phyloP scores from a whole-genome alignment of 2,888 invertebrate species.

The Phragmatobia fuliginosa region DNA sequence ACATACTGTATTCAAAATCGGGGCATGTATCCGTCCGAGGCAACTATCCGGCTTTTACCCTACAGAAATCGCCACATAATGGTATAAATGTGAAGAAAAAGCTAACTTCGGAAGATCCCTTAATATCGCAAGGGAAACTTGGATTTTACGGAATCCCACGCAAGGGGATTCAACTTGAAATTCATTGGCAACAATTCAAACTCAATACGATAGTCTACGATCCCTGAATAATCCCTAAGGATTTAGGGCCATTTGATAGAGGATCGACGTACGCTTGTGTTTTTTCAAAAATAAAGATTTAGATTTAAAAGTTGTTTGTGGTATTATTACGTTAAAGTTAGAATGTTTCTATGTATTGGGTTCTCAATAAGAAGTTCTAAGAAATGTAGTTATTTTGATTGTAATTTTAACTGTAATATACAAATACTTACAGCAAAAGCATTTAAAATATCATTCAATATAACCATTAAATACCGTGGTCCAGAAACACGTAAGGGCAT shows the following conservation, averaged over 20 bases:
- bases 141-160: slow-evolving; percentile 41
- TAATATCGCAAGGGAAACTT: slow-evolving; percentile 43
- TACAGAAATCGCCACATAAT: slow-evolving; percentile 16
- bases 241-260: slow-evolving; percentile 31
- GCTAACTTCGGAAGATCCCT: slow-evolving; percentile 30
- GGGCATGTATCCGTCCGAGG: no score
- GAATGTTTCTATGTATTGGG: neutral
- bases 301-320: neutral
- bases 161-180: slow-evolving; percentile 43
- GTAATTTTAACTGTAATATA: neutral
- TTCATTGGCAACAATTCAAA: slow-evolving; percentile 54
- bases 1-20: no score
- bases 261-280: slow-evolving; percentile 21
- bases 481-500: slow-evolving; percentile 2
- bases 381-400: neutral
- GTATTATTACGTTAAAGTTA: neutral
- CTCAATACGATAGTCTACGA: slow-evolving; percentile 31
- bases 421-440: neutral
- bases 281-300: slow-evolving; percentile 24
- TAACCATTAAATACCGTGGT: neutral
- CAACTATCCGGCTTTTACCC: no score
- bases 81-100: slow-evolving; percentile 34
- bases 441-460: neutral
- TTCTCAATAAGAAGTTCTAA: neutral
- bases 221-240: slow-evolving; percentile 35